Base-by-base conservation (phyloP, 1,140 invertebrate species). In the Atta cephalotes region DNA sequence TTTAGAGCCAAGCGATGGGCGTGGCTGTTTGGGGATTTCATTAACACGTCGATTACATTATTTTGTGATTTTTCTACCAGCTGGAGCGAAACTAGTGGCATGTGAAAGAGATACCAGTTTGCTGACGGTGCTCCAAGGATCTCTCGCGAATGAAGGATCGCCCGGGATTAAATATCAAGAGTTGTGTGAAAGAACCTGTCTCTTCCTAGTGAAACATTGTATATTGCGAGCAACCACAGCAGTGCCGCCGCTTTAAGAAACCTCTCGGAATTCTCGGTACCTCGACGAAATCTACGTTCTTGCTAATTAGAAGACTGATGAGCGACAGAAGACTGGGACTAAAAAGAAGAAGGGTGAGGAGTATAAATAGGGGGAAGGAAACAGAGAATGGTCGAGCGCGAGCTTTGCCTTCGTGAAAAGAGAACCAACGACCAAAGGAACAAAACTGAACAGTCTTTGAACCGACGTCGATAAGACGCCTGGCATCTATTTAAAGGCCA, bases 361-460 rank as follows among this genome's bases (percentile, higher is more conserved):
- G 66, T 51, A 70, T 49, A 66, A 58, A 49, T 76, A 82, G 62
- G 25, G 35, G 71, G n/a, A 45, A 53, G 76, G 58, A 85, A 76
- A 63, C 18, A 25, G 53, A 56, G 16, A 28, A 60, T n/a, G 65
- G n/a, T 14, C 25, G 31, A 66, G 70, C 49, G 62, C 63, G 31
- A 21, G 90, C 86, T 76, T 87, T 85, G 65, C 90, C 87, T 81
- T 80, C 80, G 79, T 87, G 86, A 82, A 90, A 88, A 88, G 82
- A 63, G 68, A 81, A n/a, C 70, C 77, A 25, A 25, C 25, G 65
- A 77, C 81, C 76, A 85, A 90, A 89, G 86, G 90, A 87, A 92
- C 91, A 92, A 93, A 92, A 91, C 90, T 88, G 91, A 90, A 91
- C 89, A 86, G 90, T 78, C 92, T 91, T 91, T 89, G 88, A 91